Evolutionary conservation across 2,113 vertebrate genomes (phyloP), one percentile per base, ranked within the genome.

Genomic region (Zingel zingel): DNA sequence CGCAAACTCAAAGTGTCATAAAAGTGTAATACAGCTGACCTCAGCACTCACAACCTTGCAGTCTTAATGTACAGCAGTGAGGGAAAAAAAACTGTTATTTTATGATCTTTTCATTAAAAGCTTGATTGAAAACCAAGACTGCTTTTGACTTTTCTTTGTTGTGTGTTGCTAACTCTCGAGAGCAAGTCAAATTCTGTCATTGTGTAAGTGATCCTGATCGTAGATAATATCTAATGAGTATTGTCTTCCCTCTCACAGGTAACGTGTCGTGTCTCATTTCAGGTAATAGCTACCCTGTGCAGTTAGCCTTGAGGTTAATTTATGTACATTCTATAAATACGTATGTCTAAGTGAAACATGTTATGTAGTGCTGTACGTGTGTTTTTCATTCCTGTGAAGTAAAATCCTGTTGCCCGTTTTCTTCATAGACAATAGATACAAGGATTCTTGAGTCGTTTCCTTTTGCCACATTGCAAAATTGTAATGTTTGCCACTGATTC

Each of bases 21-120:
- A 95, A 94, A 97, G 95, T 91, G 93, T 93, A 94, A 90, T 91
- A 94, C 94, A 93, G 95, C 96, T 97, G 96, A 96, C 95, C 95
- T 97, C 97, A 97, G 97, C 97, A 95, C 96, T 97, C 97, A 97
- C 96, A 97, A 97, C 96, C 95, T 97, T 97, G 96, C 98, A 98
- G 98, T 99, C 98, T 99, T 99, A 99, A 99, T 99, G 97, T 99
- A 99, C 97, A 99, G 97, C 96, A 95, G 97, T 96, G 95, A 97
- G 94, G 89, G 97, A 94, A 91, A 93, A 94, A 84, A 95, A 98
- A 98, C 97, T 97, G 97, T 98, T 99, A 98, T 98, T 99, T 99
- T 99, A 98, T 97, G 97, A 98, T 97, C 98, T 98, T 98, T 99
- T 98, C 97, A 99, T 98, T 99, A 99, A 99, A 99, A 98, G 97